Conservation (phyloP, 1,140 invertebrate species). For the Homalodisca vitripennis region DNA sequence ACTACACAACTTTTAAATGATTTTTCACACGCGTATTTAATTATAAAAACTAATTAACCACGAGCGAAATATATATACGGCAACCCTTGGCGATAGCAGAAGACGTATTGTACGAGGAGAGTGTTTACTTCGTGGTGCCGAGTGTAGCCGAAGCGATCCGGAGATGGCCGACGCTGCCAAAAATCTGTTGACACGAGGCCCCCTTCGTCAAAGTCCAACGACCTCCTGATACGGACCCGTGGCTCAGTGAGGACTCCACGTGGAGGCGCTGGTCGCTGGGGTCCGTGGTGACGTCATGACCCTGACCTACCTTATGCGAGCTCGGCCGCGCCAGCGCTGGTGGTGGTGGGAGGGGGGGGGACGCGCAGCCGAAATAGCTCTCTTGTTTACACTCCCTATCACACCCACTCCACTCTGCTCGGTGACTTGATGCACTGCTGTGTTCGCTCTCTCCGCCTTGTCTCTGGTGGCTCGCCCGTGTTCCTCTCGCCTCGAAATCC, state of each 20-base stretch:
- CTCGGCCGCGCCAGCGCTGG: too few species aligned
- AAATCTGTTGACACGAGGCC: conserved; percentile 29
- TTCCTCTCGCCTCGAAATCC: too few species aligned
- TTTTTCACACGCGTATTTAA: background rate
- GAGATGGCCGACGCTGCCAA: conserved; percentile 20
- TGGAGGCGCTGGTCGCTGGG: conserved; percentile 18
- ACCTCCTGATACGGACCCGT: background rate
- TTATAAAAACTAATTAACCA: background rate
- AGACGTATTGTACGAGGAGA: conserved; percentile 25
- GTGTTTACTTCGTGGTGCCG: conserved; percentile 27
- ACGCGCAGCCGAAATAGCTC: too few species aligned
- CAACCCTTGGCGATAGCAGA: conserved; percentile 26
- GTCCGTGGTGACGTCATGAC: conserved; percentile 23
- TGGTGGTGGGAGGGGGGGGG: too few species aligned
- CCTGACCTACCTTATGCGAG: conserved; percentile 27
- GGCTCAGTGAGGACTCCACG: conserved; percentile 7
- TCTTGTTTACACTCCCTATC: too few species aligned
- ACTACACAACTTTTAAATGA: background rate
- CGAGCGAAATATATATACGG: background rate
- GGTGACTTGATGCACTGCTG: too few species aligned
- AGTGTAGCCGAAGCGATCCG: conserved; percentile 14
- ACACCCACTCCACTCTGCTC: too few species aligned
- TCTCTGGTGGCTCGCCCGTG: too few species aligned
- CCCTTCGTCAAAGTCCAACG: conserved; percentile 22
- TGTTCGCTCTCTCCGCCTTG: too few species aligned